phyloP scores from a whole-genome alignment of 2,797 vertebrate species.

The Cichlasoma orientale region DNA sequence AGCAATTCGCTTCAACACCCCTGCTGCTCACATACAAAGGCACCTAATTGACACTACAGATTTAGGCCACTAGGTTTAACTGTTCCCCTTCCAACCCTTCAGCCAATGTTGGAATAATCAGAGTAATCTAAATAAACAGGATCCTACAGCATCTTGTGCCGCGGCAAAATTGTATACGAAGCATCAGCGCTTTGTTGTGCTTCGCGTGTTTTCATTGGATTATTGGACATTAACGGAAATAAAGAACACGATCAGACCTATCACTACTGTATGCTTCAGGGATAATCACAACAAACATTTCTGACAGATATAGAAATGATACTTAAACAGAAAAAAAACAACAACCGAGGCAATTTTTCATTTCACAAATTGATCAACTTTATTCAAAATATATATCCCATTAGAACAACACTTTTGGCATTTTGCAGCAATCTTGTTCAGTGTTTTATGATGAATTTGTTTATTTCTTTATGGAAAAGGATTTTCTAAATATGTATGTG shows the following conservation, averaged over 20 bases:
- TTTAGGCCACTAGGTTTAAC: constrained; percentile 71
- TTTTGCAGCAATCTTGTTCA: constrained; percentile 14
- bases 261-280: not conserved
- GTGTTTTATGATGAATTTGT: constrained; percentile 27
- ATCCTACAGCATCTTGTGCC: not conserved
- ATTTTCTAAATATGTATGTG: constrained; percentile 18
- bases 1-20: constrained; percentile 70
- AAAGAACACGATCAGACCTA: not conserved
- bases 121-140: constrained; percentile 37
- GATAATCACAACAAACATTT: not conserved
- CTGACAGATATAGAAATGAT: not conserved
- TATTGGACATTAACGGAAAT: not conserved
- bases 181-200: not conserved
- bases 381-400: constrained; percentile 61
- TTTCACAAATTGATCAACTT: constrained; percentile 51
- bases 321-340: constrained; percentile 24
- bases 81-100: constrained; percentile 54
- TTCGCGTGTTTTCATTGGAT: not conserved
- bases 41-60: constrained; percentile 75
- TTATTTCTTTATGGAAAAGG: constrained; percentile 23
- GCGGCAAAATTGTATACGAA: not conserved
- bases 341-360: constrained; percentile 31
- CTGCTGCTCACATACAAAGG: constrained; percentile 69
- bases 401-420: constrained; percentile 11
- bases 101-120: constrained; percentile 45